Evolutionary conservation across 2,113 vertebrate genomes (phyloP), one percentile per base, ranked within the genome.

Genomic region (Mungos mungo): DNA sequence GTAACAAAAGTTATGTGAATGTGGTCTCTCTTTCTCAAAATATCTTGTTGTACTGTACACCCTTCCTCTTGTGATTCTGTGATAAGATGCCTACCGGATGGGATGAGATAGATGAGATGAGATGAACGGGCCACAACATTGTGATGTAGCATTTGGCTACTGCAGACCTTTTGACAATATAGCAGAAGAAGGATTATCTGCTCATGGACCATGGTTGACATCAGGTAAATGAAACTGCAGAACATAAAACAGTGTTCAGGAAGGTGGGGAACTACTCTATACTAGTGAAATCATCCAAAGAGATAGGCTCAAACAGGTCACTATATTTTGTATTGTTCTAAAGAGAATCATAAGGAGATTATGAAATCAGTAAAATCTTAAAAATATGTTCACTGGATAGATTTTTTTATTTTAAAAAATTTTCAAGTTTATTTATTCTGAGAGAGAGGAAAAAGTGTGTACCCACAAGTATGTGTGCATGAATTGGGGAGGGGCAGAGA

Each of bases 291-390:
- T 85, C 57, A 54, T 21, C 14, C 15, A 47, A 54, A 57, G 10
- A 68, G n/a, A 47, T 1, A 31, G 54, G 7, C 3, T 29, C 1
- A 2, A 41, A 23, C 47, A 54, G 7, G 19, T 1, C 33, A 7
- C 19, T 33, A 12, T 0, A 41, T 0, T 1, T 21, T 19, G 0
- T 33, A 0, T 5, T 45, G 6, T 41, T 81, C 71, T 31, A 50
- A 21, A 33, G 7, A 82, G 16, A 87, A 23, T 11, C 5, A 29
- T 3, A 16, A 54, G 9, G 14, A 79, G 23, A 68, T 54, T 33
- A 86, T 11, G 3, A 60, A 76, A 45, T 66, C 5, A 65, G 12
- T 87, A 18, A 41, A 68, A 54, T 11, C 10, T 86, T 88, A 93
- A 65, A 6, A 66, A 41, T 19, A 47, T 60, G 16, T 45, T 77